These are phyloP conservation scores for Enteromius unitaeniatus DNA, from an alignment of 2,797 vertebrate species.

Conservation along the genomic window DNA sequence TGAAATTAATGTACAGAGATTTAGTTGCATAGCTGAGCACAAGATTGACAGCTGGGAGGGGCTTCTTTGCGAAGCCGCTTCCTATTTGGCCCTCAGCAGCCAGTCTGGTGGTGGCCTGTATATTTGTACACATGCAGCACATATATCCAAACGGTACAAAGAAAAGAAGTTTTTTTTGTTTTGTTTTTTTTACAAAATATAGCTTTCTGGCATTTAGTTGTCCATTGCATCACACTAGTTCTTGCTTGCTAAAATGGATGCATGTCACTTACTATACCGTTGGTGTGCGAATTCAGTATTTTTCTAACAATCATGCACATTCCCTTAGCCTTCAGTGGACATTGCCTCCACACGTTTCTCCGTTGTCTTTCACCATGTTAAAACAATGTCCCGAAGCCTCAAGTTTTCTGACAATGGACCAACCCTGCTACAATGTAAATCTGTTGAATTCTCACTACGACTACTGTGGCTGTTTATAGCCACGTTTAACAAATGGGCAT, in stretches of 20 bases:
- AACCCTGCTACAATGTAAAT: neutral
- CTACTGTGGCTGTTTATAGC: constrained; percentile 1
- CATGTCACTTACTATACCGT: constrained; percentile 73
- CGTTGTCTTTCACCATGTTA: neutral
- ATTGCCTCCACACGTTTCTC: constrained; percentile 42
- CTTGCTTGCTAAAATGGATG: constrained; percentile 63
- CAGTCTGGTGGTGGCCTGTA: constrained; percentile 51
- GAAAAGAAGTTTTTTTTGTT: neutral
- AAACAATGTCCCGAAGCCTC: constrained; percentile 5
- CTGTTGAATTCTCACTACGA: neutral
- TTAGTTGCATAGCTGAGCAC: constrained; percentile 64
- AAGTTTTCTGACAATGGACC: constrained; percentile 33
- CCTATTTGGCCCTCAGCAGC: constrained; percentile 22
- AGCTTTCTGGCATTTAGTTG: constrained; percentile 34
- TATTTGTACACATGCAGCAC: constrained; percentile 82
- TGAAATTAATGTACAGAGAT: constrained; percentile 66
- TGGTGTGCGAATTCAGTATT: constrained; percentile 64
- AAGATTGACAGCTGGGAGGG: constrained; percentile 53
- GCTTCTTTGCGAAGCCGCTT: constrained; percentile 31
- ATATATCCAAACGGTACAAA: constrained; percentile 62
- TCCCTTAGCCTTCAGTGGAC: constrained; percentile 87
- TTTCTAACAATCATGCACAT: constrained; percentile 79
- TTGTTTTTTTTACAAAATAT: constrained; percentile 40
- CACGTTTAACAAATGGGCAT: neutral
- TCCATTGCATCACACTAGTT: constrained; percentile 51